Evolutionary conservation across 2,888 invertebrate genomes (phyloP), one percentile per base, ranked within the genome.

Genomic region (Drosophila eohydei): DNA sequence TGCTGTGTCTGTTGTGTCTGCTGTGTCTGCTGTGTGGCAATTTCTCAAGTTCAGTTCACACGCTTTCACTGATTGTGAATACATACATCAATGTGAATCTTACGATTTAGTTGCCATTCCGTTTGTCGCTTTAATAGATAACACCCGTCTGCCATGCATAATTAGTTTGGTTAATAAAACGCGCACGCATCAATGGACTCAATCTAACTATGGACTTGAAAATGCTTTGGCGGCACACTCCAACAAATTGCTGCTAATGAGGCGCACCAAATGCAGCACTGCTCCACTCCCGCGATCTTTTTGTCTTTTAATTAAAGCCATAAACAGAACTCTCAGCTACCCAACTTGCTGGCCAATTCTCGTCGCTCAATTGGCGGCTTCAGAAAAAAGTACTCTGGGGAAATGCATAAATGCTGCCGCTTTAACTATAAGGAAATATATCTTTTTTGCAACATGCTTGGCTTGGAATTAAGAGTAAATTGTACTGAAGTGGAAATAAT

Each of bases 21-120:
- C 54, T 52, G 61, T 71, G 46, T 70, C 59, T 62, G 62, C 52
- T 62, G 66, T 80, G 36, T 69, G 74, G 67, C 74, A 61, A 52
- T 34, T 77, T 80, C 81, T 90, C 88, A 89, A 90, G 90, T 91
- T 91, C 85, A 91, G 91, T 92, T 92, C 92, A 91, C 92, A 92
- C 92, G 92, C 92, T 92, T 92, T 92, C 92, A 92, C 91, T 92
- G 85, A 75, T 83, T 81, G 72, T 63, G 58, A 44, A 48, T 61
- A 51, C 61, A 55, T 50, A 36, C 60, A 81, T 85, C 81, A 80
- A 78, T 80, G 77, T 80, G 68, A 73, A 77, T 81, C 81, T 71
- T 66, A 81, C 59, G 61, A 69, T 62, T 72, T 43, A 69, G 72
- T 62, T 61, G 56, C 62, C 73, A 28, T 67, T 73, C 71, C 52